These are phyloP conservation scores for Phoxinus dragarum DNA, from an alignment of 2,797 vertebrate species.

Conservation along the genomic window DNA sequence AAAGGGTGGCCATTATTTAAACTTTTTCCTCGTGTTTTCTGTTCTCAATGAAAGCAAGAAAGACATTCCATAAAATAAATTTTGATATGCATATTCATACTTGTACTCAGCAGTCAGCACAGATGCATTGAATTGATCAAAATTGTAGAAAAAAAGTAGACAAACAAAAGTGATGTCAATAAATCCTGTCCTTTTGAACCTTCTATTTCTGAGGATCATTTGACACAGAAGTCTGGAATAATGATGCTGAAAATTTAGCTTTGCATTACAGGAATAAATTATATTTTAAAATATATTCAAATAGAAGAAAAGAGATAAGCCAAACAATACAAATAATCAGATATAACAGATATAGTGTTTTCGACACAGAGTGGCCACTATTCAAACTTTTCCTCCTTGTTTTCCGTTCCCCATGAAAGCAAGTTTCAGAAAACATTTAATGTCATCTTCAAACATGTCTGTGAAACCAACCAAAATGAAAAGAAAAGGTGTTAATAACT, in stretches of 20 bases:
- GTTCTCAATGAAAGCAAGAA: conserved; percentile 24
- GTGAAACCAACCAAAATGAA: conserved; percentile 27
- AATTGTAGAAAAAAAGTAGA: too few species aligned
- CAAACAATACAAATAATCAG: neutral
- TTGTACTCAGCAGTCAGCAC: too few species aligned
- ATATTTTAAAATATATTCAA: neutral
- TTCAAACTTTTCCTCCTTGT: conserved; percentile 16
- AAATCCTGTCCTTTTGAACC: too few species aligned
- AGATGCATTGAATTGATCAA: too few species aligned
- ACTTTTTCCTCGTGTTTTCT: conserved; percentile 24
- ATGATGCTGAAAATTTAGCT: neutral
- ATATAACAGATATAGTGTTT: conserved; percentile 2
- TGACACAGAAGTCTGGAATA: too few species aligned
- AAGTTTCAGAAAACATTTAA: conserved; percentile 15
- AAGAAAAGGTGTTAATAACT: conserved; percentile 33
- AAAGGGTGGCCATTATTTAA: conserved; percentile 23
- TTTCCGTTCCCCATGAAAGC: conserved; percentile 39
- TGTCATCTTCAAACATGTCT: conserved; percentile 11
- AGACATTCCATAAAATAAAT: too few species aligned
- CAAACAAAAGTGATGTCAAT: too few species aligned
- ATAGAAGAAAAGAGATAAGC: neutral
- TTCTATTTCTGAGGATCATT: too few species aligned
- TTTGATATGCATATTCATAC: too few species aligned
- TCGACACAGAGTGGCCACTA: conserved; percentile 22
- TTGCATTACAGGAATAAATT: neutral